phyloP scores from a whole-genome alignment of 2,888 invertebrate species.

The Crepidodera aurea region DNA sequence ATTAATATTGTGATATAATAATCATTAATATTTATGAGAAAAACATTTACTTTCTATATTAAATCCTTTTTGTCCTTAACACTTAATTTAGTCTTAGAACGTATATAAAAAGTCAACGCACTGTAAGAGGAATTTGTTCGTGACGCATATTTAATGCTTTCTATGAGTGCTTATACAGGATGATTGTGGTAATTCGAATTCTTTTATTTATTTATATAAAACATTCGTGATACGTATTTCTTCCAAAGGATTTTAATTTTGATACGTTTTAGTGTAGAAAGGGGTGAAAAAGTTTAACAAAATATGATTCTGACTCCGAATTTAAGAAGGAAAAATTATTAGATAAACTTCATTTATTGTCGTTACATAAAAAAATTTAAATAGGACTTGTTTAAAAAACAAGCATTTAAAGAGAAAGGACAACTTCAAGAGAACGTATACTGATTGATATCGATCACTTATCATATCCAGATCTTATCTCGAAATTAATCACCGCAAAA shows the following conservation, averaged over 20 bases:
- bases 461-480: not conserved
- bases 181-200: too few relatives aligned
- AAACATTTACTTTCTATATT: not conserved
- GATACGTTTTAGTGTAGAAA: too few relatives aligned
- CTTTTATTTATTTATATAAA: too few relatives aligned
- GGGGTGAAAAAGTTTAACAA: too few relatives aligned
- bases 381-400: too few relatives aligned
- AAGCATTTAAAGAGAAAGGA: not conserved
- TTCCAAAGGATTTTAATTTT: too few relatives aligned
- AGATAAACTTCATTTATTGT: too few relatives aligned
- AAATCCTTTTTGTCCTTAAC: conserved; percentile 14
- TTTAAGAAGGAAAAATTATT: too few relatives aligned
- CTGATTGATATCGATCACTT: not conserved
- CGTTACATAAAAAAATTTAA: too few relatives aligned
- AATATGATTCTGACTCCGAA: too few relatives aligned
- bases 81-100: conserved; percentile 21
- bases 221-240: too few relatives aligned
- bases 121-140: conserved; percentile 41
- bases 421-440: not conserved
- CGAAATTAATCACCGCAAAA: not conserved
- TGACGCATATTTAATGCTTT: conserved; percentile 42
- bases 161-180: conserved; percentile 28
- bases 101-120: conserved; percentile 43
- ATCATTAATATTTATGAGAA: not conserved
- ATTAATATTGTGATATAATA: not conserved